A percentile compares a stretch with the other conserved stretches of the same genome.
These are phyloP conservation scores for Sylvicola cinctus DNA, from an alignment of 2,888 invertebrate genomes.

Conservation along the genomic window DNA sequence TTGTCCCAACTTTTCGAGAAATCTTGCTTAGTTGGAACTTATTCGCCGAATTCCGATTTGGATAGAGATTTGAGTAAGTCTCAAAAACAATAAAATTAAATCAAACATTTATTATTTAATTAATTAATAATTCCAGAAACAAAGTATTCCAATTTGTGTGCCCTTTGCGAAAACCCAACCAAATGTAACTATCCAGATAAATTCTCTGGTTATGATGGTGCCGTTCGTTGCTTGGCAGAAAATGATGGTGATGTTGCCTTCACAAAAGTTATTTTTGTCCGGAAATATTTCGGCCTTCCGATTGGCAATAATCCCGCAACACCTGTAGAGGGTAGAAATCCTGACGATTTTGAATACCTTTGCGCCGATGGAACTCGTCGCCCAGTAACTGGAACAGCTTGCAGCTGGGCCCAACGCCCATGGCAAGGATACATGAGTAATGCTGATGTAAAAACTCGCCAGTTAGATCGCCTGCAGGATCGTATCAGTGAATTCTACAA, in stretches of 20 bases:
- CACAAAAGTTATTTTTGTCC: slow-evolving; percentile 61
- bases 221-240: slow-evolving; percentile 58
- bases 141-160: slow-evolving; percentile 57
- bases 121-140: slow-evolving; percentile 30
- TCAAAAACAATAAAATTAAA: slow-evolving; percentile 16
- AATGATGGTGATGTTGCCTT: slow-evolving; percentile 73
- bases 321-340: slow-evolving; percentile 31
- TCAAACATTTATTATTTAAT: slow-evolving; percentile 1
- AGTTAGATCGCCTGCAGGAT: slow-evolving; percentile 18
- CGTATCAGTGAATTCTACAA: slow-evolving; percentile 21
- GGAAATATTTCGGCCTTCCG: slow-evolving; percentile 55
- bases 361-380: slow-evolving; percentile 58
- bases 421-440: slow-evolving; percentile 62
- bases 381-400: slow-evolving; percentile 41
- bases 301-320: slow-evolving; percentile 37
- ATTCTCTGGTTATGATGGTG: slow-evolving; percentile 73
- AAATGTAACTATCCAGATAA: slow-evolving; percentile 64
- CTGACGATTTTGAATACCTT: slow-evolving; percentile 49
- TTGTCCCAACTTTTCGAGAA: slow-evolving; percentile 58
- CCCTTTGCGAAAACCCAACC: slow-evolving; percentile 53
- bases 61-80: slow-evolving; percentile 45
- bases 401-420: slow-evolving; percentile 71
- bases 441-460: slow-evolving; percentile 31
- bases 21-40: slow-evolving; percentile 71
- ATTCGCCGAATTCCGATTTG: slow-evolving; percentile 55